phyloP scores from a whole-genome alignment of 2,888 invertebrate species.

The Pammene fasciana region DNA sequence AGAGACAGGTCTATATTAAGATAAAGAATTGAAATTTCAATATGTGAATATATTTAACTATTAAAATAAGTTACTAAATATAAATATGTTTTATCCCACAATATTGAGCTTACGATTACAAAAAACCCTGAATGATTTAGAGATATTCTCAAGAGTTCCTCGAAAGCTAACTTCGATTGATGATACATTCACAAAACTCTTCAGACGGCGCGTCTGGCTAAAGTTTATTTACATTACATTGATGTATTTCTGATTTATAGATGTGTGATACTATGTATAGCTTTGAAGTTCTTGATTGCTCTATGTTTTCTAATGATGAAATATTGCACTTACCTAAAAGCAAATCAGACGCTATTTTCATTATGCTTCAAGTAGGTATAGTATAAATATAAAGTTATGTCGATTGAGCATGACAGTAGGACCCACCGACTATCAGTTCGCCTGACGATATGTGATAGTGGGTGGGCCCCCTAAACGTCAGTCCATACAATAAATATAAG shows the following conservation, averaged over 20 bases:
- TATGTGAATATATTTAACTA: too few relatives aligned
- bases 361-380: neutral
- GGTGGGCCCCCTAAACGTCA: too few relatives aligned
- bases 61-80: too few relatives aligned
- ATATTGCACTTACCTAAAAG: conserved; percentile 10
- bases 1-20: too few relatives aligned
- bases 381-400: neutral
- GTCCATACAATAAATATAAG: too few relatives aligned
- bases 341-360: neutral
- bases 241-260: conserved; percentile 54
- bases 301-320: conserved; percentile 15
- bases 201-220: conserved; percentile 67
- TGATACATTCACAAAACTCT: conserved; percentile 51
- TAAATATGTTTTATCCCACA: too few relatives aligned
- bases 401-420: too few relatives aligned
- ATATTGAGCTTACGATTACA: too few relatives aligned
- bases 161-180: conserved; percentile 18
- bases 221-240: conserved; percentile 57
- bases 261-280: conserved; percentile 42
- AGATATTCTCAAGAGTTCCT: conserved; percentile 21
- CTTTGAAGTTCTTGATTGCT: conserved; percentile 33
- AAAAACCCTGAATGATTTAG: neutral
- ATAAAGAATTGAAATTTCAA: too few relatives aligned
- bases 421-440: too few relatives aligned
- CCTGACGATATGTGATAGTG: too few relatives aligned